Percentiles rank a stretch among this genome's conserved stretches.
Conservation (phyloP, 2,797 vertebrate species). For the Mus spretus region DNA sequence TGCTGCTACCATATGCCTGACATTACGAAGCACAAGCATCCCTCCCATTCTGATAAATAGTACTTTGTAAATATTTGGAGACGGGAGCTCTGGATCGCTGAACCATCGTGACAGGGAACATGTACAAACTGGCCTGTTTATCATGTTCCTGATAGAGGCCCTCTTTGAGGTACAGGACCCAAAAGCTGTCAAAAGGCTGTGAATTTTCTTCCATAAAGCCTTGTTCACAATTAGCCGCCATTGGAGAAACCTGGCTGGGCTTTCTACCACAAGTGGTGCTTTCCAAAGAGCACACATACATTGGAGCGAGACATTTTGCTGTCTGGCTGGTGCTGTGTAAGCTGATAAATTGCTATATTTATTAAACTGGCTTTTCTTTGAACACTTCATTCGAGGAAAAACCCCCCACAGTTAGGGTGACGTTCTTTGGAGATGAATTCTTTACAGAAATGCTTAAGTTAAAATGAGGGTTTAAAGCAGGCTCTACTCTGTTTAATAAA, state of each 20-base stretch:
- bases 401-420: neutral
- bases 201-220: constrained; percentile 25
- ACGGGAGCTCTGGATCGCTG: constrained; percentile 84
- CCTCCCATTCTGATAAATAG: constrained; percentile 86
- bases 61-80: constrained; percentile 90
- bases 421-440: constrained; percentile 14
- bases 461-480: neutral
- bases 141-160: constrained; percentile 60
- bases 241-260: neutral
- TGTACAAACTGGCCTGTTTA: constrained; percentile 70
- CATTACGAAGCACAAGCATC: constrained; percentile 84
- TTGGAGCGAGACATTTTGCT: neutral
- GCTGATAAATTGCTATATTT: constrained; percentile 2
- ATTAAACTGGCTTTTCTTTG: neutral
- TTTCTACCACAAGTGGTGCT: neutral
- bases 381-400: constrained; percentile 45
- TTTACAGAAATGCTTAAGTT: neutral
- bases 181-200: neutral
- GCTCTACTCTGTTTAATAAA: neutral
- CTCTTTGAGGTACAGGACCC: constrained; percentile 10
- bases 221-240: constrained; percentile 20
- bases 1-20: constrained; percentile 85
- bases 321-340: neutral
- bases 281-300: neutral
- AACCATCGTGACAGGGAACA: constrained; percentile 79